phyloP scores from a whole-genome alignment of 2,797 vertebrate genomes.

The Myotis daubentonii region DNA sequence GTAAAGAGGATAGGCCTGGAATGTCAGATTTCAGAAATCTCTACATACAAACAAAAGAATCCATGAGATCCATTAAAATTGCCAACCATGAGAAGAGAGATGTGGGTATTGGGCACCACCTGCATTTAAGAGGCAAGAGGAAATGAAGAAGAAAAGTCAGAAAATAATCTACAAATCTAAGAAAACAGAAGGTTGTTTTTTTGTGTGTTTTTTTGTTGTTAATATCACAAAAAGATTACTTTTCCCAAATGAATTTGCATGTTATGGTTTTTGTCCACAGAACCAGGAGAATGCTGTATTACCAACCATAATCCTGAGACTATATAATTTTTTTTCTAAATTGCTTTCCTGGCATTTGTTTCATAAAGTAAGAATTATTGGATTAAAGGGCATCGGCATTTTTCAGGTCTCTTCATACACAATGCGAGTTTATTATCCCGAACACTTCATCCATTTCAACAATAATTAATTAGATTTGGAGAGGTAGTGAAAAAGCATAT shows the following conservation, averaged over 20 bases:
- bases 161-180: not conserved
- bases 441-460: not conserved
- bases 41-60: not conserved
- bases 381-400: not conserved
- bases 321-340: not conserved
- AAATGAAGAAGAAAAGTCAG: not conserved
- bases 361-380: not conserved
- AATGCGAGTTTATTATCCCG: not conserved
- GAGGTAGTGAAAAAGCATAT: not conserved
- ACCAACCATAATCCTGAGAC: not conserved
- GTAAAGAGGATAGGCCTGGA: not conserved
- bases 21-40: not conserved
- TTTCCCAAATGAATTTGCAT: not conserved
- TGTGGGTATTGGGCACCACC: not conserved
- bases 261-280: not conserved
- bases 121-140: not conserved
- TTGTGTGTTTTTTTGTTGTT: not conserved
- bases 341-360: not conserved
- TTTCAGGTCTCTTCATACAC: not conserved
- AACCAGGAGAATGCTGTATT: not conserved
- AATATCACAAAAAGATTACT: conserved; percentile 9
- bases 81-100: not conserved
- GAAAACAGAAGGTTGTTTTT: not conserved
- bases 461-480: not conserved
- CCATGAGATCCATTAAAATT: not conserved